Percentiles rank a stretch among this genome's conserved stretches.
Conservation (phyloP, 1,140 invertebrate genomes). For the Bombyx mori region DNA sequence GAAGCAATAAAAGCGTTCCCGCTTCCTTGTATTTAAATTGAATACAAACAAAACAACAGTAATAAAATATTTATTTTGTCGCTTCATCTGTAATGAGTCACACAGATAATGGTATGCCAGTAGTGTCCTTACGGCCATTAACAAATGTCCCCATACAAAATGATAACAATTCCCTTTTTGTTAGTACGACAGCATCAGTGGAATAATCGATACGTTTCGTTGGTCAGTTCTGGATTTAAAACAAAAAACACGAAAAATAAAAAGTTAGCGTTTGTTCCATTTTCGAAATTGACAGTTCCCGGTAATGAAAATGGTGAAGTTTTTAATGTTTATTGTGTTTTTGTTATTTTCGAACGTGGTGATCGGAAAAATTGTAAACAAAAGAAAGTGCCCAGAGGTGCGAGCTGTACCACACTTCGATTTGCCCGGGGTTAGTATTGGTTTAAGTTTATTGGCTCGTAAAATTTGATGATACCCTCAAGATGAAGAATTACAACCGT, state of each 20-base stretch:
- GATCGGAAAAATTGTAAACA: constrained; percentile 42
- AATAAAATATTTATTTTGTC: constrained; percentile 8
- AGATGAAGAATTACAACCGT: too few species aligned
- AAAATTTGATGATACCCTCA: too few species aligned
- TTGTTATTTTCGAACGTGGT: constrained; percentile 13
- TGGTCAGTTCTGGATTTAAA: background rate
- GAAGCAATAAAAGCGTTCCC: background rate
- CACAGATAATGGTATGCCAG: constrained; percentile 60
- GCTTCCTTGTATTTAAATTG: constrained; percentile 4
- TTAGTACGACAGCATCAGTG: constrained; percentile 44
- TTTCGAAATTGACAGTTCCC: too few species aligned
- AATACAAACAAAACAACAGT: constrained; percentile 6
- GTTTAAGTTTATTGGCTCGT: too few species aligned
- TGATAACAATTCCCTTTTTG: constrained; percentile 63
- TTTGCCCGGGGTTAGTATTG: constrained; percentile 39
- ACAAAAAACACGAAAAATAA: too few species aligned
- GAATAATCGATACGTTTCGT: constrained; percentile 10
- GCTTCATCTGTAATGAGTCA: constrained; percentile 37
- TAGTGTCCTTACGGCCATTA: constrained; percentile 46
- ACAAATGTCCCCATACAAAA: constrained; percentile 58
- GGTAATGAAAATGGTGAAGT: constrained; percentile 4
- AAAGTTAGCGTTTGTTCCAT: too few species aligned
- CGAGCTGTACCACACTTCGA: constrained; percentile 60
- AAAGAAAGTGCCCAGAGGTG: constrained; percentile 61
- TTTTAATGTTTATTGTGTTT: background rate